These are phyloP conservation scores for Zosterops japonicus DNA, from an alignment of 2,113 vertebrate genomes.

Conservation along the genomic window DNA sequence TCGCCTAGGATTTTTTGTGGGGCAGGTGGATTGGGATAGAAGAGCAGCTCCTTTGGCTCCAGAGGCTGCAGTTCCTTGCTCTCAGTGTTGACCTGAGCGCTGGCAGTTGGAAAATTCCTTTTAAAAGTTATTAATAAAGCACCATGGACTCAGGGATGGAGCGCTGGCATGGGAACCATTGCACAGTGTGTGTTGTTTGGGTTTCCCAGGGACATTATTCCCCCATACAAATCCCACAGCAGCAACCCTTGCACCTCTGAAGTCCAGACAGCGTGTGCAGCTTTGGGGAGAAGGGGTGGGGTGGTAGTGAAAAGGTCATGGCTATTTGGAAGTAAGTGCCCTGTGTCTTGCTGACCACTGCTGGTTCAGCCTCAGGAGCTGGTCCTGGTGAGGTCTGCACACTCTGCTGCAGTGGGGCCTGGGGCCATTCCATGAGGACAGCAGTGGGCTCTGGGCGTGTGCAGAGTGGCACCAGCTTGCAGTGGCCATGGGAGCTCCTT, in stretches of 20 bases:
- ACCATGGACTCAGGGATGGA: rapidly evolving
- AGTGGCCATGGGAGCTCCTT: neutral
- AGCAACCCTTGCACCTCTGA: neutral
- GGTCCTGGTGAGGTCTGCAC: neutral
- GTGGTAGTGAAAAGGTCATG: rapidly evolving
- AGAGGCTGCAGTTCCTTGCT: neutral
- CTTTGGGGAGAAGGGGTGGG: neutral
- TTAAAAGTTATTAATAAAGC: neutral
- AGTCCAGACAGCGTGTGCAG: too few species aligned
- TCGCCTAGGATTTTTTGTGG: neutral
- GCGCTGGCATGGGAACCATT: rapidly evolving
- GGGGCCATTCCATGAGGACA: rapidly evolving
- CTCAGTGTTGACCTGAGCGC: neutral
- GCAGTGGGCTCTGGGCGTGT: rapidly evolving
- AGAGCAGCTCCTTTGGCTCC: neutral
- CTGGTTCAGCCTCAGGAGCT: neutral
- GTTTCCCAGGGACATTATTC: neutral
- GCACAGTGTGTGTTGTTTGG: neutral
- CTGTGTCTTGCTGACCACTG: rapidly evolving
- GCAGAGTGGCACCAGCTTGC: rapidly evolving
- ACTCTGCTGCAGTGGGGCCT: neutral
- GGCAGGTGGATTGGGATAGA: neutral
- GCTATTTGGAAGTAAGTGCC: neutral
- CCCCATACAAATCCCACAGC: neutral
- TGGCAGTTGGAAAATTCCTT: neutral